phyloP scores from a whole-genome alignment of 2,888 invertebrate species.

The Habrosyne pyritoides region DNA sequence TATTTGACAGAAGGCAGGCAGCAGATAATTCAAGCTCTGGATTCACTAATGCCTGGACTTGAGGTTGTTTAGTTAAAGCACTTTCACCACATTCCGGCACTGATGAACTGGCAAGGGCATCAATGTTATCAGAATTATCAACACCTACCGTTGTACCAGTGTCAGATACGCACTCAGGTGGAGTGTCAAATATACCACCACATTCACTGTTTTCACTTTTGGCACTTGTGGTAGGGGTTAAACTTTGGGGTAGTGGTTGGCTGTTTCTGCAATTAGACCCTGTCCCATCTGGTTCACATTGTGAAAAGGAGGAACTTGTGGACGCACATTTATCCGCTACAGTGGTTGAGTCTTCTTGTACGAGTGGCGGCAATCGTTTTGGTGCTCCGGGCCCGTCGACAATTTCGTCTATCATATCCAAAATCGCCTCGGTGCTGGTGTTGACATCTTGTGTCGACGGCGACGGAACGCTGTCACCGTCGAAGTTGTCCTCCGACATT shows the following conservation, averaged over 20 bases:
- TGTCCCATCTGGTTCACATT: conserved; percentile 25
- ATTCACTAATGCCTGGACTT: conserved; percentile 19
- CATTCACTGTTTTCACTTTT: conserved; percentile 44
- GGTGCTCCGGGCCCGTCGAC: conserved; percentile 76
- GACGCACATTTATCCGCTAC: conserved; percentile 17
- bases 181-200: conserved; percentile 23
- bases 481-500: conserved; percentile 76
- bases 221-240: conserved; percentile 41
- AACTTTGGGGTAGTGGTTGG: conserved; percentile 27
- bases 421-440: conserved; percentile 79
- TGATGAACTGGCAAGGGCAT: conserved; percentile 44
- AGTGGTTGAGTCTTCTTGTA: conserved; percentile 25
- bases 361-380: conserved; percentile 55
- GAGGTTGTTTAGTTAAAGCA: conserved; percentile 20
- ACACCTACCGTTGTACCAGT: conserved; percentile 36
- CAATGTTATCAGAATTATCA: conserved; percentile 24
- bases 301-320: conserved; percentile 20
- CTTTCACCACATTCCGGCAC: conserved; percentile 28
- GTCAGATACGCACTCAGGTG: conserved; percentile 32
- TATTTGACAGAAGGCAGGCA: conserved; percentile 24
- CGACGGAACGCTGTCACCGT: conserved; percentile 77
- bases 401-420: conserved; percentile 81
- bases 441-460: conserved; percentile 75
- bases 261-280: conserved; percentile 25
- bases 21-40: conserved; percentile 23